Evolutionary conservation across 1,140 invertebrate genomes (phyloP).

Genomic region (Acromyrmex echinatior): DNA sequence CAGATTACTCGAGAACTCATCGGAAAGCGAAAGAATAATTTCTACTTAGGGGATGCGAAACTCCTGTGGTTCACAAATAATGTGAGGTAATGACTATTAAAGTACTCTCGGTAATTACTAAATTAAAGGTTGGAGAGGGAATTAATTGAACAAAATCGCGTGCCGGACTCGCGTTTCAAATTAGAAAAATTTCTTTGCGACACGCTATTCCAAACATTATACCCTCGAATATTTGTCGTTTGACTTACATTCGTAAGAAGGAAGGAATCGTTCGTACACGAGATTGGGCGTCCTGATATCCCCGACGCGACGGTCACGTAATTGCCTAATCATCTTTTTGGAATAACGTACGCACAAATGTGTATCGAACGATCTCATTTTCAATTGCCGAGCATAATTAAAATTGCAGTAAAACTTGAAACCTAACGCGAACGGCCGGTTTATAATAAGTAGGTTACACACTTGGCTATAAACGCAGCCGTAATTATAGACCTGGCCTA

Average conservation of each 20-base stretch:
- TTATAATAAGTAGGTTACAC: conserved; percentile 5
- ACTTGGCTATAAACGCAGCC: neutral
- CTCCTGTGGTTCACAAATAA: conserved; percentile 59
- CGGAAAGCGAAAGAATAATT: conserved; percentile 50
- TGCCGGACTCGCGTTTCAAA: conserved; percentile 12
- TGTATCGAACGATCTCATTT: neutral
- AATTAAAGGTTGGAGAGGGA: conserved; percentile 52
- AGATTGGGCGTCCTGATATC: neutral
- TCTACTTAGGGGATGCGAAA: neutral
- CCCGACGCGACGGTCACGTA: neutral
- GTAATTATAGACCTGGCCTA: conserved; percentile 21
- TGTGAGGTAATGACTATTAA: conserved; percentile 69
- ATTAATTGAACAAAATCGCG: conserved; percentile 65
- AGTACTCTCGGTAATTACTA: conserved; percentile 58
- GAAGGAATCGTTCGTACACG: neutral
- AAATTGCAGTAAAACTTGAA: neutral
- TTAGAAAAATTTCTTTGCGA: conserved; percentile 63
- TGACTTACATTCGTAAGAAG: neutral
- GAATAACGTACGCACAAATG: neutral
- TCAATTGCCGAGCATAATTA: conserved; percentile 5
- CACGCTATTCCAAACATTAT: conserved; percentile 18
- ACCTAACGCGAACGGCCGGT: neutral
- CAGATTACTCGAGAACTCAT: conserved; percentile 11
- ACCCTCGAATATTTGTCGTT: conserved; percentile 19
- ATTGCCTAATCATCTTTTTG: conserved; percentile 14